Evolutionary conservation across 1,140 invertebrate genomes (phyloP).

Genomic region (Trissolcus basalis): DNA sequence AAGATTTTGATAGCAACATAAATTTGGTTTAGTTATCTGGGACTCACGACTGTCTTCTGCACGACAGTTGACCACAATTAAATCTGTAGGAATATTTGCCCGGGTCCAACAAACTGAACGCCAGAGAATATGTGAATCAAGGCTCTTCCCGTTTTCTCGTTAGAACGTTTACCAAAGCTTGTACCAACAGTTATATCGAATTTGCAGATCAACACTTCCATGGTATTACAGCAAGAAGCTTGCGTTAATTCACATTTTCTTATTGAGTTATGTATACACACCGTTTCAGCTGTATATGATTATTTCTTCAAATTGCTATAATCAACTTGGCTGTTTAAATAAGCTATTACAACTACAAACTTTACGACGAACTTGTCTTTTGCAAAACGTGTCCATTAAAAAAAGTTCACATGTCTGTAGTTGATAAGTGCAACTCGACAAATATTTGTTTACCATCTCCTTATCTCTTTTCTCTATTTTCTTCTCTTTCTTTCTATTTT

Average conservation of each 20-base stretch:
- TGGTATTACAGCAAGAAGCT: slow-evolving; percentile 39
- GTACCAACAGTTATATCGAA: slow-evolving; percentile 55
- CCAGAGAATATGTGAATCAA: slow-evolving; percentile 50
- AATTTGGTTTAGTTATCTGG: slow-evolving; percentile 73
- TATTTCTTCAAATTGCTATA: too few species aligned
- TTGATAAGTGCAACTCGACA: too few species aligned
- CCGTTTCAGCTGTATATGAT: too few species aligned
- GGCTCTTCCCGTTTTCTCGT: slow-evolving; percentile 53
- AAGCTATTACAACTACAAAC: background rate
- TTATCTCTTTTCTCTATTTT: too few species aligned
- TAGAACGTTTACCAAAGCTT: slow-evolving; percentile 54
- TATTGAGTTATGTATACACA: too few species aligned
- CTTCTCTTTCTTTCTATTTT: too few species aligned
- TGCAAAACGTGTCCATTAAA: too few species aligned
- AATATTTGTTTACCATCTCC: too few species aligned
- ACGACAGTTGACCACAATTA: slow-evolving; percentile 68
- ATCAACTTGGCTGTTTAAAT: background rate
- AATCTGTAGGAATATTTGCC: slow-evolving; percentile 70
- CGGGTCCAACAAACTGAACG: slow-evolving; percentile 62
- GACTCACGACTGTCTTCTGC: slow-evolving; percentile 63
- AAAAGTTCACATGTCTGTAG: too few species aligned
- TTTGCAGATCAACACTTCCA: slow-evolving; percentile 54
- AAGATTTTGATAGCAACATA: slow-evolving; percentile 60
- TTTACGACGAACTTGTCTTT: too few species aligned
- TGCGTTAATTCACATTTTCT: slow-evolving; percentile 25